phyloP scores from a whole-genome alignment of 1,140 invertebrate species.

The Episyrphus balteatus region DNA sequence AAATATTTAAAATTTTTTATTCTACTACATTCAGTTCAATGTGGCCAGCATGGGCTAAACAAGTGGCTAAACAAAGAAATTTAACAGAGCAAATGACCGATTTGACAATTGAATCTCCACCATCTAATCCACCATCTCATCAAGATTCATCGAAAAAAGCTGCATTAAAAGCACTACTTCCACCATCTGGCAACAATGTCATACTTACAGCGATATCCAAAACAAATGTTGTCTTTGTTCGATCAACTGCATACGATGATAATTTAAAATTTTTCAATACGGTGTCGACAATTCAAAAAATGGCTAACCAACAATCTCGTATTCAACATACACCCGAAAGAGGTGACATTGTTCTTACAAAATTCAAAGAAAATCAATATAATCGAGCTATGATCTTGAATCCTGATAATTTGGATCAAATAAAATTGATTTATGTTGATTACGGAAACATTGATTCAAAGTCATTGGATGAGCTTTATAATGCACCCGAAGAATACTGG shows the following conservation, averaged over 20 bases:
- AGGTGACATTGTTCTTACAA: constrained; percentile 21
- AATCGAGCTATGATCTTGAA: constrained; percentile 22
- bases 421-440: constrained; percentile 24
- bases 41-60: too few relatives aligned
- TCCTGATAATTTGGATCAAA: constrained; percentile 10
- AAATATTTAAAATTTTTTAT: too few relatives aligned
- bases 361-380: constrained; percentile 9
- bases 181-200: constrained; percentile 10
- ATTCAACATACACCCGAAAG: constrained; percentile 11
- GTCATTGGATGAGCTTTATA: constrained; percentile 12
- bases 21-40: too few relatives aligned
- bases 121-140: too few relatives aligned
- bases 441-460: constrained; percentile 23
- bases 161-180: not conserved
- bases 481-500: constrained; percentile 11
- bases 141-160: not conserved
- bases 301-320: constrained; percentile 1
- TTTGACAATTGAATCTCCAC: too few relatives aligned
- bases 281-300: constrained; percentile 3
- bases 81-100: too few relatives aligned
- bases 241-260: constrained; percentile 14
- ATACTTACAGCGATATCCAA: constrained; percentile 23
- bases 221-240: constrained; percentile 23
- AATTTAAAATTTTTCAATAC: constrained; percentile 13
- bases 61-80: too few relatives aligned